Conservation (phyloP, 2,113 vertebrate species). For the Etheostoma spectabile region DNA sequence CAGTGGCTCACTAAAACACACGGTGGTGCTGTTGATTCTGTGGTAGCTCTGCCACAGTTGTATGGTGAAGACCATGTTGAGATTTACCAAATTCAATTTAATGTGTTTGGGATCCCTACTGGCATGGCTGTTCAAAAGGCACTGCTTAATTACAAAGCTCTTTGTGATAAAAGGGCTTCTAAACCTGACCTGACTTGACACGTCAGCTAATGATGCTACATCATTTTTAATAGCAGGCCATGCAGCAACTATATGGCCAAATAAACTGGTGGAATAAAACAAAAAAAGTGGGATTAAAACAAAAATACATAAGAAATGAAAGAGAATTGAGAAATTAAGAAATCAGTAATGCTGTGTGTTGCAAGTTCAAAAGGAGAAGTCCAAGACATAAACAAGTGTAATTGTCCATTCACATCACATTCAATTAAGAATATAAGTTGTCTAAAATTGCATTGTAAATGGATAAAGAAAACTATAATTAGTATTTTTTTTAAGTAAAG, state of each 20-base stretch:
- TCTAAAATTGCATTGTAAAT: too few relatives aligned
- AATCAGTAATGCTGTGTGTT: background rate
- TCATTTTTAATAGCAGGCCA: background rate
- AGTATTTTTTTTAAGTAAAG: too few relatives aligned
- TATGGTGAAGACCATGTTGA: too few relatives aligned
- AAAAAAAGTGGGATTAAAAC: background rate
- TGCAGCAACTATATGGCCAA: background rate
- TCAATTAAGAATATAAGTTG: background rate
- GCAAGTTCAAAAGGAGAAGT: background rate
- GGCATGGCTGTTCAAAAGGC: background rate
- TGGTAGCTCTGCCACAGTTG: background rate
- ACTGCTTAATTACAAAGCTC: background rate
- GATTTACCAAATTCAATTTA: background rate
- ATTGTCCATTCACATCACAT: background rate
- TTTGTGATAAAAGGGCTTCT: background rate
- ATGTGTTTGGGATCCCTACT: background rate
- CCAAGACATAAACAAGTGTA: background rate
- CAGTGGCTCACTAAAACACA: slow-evolving; percentile 14
- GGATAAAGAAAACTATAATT: too few relatives aligned
- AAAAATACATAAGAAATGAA: background rate
- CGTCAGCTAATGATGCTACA: too few relatives aligned
- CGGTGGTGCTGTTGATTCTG: slow-evolving; percentile 37
- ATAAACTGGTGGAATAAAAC: background rate
- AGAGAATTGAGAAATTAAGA: background rate
- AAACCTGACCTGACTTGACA: background rate